Base-by-base conservation (phyloP, 2,797 vertebrate species). In the Diglossa cyanea region DNA sequence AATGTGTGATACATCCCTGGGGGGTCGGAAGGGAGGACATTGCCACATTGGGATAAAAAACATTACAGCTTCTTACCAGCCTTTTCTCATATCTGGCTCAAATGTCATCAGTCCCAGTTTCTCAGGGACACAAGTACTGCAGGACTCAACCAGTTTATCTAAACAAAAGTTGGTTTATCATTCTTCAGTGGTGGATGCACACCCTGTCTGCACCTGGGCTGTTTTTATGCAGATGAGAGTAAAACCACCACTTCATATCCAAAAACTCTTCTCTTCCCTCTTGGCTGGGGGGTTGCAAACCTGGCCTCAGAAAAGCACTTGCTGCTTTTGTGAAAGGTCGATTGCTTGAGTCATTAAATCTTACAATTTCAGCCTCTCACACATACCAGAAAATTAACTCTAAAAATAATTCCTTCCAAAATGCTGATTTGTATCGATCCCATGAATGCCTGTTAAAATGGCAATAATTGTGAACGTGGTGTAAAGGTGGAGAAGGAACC, bases 21-120 rank as follows among this genome's bases (percentile, higher is more conserved):
- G 1, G 9, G 3, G 1, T 0, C 1, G 6, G 24, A 4, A 40
- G 30, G 40, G 24, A 47, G 25, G 21, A 18, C 20, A 15, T 2
- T 28, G 13, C 2, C 31, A 28, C 25, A 25, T 24, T 25, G n/a
- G n/a, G 20, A 31, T 13, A 63, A 51, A 63, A 76, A 33, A 5
- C 10, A 57, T 37, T 39, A 30, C 11, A 33, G 11, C 8, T 51
- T 76, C 30, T 76, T 63, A 39, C 10, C 7, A n/a, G 4, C 11
- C 20, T 63, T 57, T 51, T 55, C 55, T 35, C 37, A 33, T 51
- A 33, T 12, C 24, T 44, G 33, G 28, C 19, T 70, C 15, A 44
- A 76, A 62, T 23, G 15, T 15, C 28, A 39, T 17, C 17, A 33
- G 37, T 44, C 3, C 2, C 7, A 28, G 20, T 15, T 71, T 70